Evolutionary conservation across 2,797 vertebrate genomes (phyloP).

Genomic region (Erpetoichthys calabaricus): DNA sequence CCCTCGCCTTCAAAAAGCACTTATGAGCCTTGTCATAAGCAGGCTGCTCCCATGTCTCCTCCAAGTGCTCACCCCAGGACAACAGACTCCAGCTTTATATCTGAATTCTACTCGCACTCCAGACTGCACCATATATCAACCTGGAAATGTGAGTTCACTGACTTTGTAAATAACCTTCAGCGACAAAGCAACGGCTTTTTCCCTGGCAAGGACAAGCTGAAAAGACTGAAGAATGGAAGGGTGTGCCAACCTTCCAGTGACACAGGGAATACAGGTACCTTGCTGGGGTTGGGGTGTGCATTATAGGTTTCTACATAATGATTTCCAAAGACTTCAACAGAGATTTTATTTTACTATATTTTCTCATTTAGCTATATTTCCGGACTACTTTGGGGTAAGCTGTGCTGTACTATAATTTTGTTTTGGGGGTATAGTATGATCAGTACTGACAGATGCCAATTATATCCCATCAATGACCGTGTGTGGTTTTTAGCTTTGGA

Average conservation of each 20-base stretch:
- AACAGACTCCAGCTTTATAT: conserved; percentile 66
- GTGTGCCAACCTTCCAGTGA: conserved; percentile 10
- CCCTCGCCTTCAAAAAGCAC: conserved; percentile 66
- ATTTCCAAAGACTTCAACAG: too few relatives aligned
- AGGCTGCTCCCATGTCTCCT: conserved; percentile 21
- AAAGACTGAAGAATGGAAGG: conserved; percentile 57
- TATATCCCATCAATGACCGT: too few relatives aligned
- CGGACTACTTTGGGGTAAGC: too few relatives aligned
- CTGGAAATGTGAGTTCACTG: conserved; percentile 83
- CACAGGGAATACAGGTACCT: background rate
- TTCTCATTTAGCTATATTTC: too few relatives aligned
- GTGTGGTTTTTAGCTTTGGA: too few relatives aligned
- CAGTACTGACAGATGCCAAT: too few relatives aligned
- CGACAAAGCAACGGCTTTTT: conserved; percentile 59
- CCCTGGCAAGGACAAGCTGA: conserved; percentile 80
- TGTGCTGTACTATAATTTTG: too few relatives aligned
- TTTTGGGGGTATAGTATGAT: too few relatives aligned
- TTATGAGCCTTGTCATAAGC: conserved; percentile 33
- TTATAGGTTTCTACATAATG: too few relatives aligned
- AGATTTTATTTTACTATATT: too few relatives aligned
- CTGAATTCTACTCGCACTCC: conserved; percentile 84
- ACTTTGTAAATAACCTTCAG: conserved; percentile 82
- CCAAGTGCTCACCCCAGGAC: conserved; percentile 39
- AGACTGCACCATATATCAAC: conserved; percentile 93
- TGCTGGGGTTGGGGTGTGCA: background rate